Evolutionary conservation across 2,888 invertebrate species (phyloP).

Genomic region (Empis stercorea): DNA sequence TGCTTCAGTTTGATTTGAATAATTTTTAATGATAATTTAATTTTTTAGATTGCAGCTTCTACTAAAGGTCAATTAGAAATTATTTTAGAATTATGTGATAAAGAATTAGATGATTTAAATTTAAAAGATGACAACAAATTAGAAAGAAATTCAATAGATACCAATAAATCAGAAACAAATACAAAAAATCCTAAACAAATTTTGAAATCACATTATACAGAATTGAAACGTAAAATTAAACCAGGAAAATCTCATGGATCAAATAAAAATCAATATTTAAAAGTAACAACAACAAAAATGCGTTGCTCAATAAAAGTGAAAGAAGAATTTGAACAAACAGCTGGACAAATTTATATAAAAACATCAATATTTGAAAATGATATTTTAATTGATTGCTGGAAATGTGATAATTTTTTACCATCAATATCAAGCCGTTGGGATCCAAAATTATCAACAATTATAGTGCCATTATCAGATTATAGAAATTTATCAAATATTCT

Average conservation of each 20-base stretch:
- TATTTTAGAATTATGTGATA: slow-evolving; percentile 29
- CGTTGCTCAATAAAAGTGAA: slow-evolving; percentile 35
- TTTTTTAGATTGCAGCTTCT: slow-evolving; percentile 22
- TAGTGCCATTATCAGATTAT: slow-evolving; percentile 24
- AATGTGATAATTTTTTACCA: slow-evolving; percentile 59
- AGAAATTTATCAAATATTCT: slow-evolving; percentile 26
- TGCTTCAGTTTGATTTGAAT: neutral
- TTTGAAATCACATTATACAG: slow-evolving; percentile 20
- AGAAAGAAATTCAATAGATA: neutral
- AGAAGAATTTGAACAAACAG: slow-evolving; percentile 32
- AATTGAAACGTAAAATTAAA: slow-evolving; percentile 30
- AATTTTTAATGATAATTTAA: neutral
- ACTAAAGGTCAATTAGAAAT: slow-evolving; percentile 33
- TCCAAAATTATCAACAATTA: slow-evolving; percentile 31
- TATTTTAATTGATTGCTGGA: slow-evolving; percentile 48
- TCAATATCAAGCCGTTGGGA: slow-evolving; percentile 67
- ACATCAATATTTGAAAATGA: slow-evolving; percentile 60
- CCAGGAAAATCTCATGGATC: slow-evolving; percentile 15
- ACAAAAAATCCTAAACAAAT: no score
- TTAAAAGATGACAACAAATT: neutral
- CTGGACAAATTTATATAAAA: slow-evolving; percentile 58
- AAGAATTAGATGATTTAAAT: slow-evolving; percentile 4
- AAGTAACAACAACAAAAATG: slow-evolving; percentile 31
- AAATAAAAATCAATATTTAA: slow-evolving; percentile 20
- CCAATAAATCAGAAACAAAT: no score